phyloP scores from a whole-genome alignment of 2,113 vertebrate species.

The Amphiprion ocellaris region DNA sequence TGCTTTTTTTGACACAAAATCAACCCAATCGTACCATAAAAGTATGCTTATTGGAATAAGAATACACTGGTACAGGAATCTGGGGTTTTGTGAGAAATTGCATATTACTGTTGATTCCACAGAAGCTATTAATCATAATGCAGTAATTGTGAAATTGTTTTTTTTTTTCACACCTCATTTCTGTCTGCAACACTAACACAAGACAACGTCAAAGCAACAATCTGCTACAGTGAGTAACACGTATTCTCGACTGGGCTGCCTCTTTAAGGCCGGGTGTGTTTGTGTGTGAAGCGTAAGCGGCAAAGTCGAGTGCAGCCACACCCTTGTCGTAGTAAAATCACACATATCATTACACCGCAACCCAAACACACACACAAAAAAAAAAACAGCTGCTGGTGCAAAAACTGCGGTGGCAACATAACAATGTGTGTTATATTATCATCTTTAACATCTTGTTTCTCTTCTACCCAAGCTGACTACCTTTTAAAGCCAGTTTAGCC shows the following conservation, averaged over 20 bases:
- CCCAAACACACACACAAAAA: slow-evolving; percentile 45
- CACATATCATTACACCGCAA: slow-evolving; percentile 32
- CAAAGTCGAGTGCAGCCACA: slow-evolving; percentile 32
- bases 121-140: not conserved
- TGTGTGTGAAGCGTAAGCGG: not conserved
- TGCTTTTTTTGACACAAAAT: too few relatives aligned
- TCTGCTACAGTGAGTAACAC: slow-evolving; percentile 27
- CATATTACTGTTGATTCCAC: not conserved
- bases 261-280: not conserved
- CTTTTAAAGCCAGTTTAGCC: too few relatives aligned
- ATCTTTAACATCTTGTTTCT: slow-evolving; percentile 15
- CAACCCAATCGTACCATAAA: too few relatives aligned
- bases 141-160: slow-evolving; percentile 1
- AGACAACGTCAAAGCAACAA: slow-evolving; percentile 10
- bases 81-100: too few relatives aligned
- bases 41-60: too few relatives aligned
- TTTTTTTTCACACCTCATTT: not conserved
- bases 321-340: slow-evolving; percentile 65
- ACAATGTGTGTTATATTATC: slow-evolving; percentile 22
- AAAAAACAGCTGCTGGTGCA: not conserved
- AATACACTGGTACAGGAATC: too few relatives aligned
- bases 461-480: not conserved
- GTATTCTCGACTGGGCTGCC: slow-evolving; percentile 20
- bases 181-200: not conserved
- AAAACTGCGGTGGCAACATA: slow-evolving; percentile 16